These are phyloP conservation scores for Dinoponera quadriceps DNA, from an alignment of 1,140 invertebrate species.

Conservation along the genomic window DNA sequence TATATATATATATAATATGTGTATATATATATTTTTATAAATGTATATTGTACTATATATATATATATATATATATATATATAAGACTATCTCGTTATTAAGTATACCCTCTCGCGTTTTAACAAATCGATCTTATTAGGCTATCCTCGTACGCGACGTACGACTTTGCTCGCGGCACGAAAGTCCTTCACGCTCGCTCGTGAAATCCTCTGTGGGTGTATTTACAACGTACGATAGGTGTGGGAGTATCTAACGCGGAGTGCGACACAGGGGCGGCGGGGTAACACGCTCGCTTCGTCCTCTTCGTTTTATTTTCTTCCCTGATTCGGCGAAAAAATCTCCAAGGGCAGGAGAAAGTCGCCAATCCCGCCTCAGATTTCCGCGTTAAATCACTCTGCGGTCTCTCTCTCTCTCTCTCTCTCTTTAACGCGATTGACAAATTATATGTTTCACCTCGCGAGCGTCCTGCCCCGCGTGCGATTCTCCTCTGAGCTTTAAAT, in stretches of 20 bases:
- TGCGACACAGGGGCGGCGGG: constrained; percentile 6
- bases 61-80: constrained; percentile 47
- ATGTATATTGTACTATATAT: constrained; percentile 54
- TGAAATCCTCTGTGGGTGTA: constrained; percentile 23
- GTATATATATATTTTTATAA: constrained; percentile 47
- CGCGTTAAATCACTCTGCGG: not conserved
- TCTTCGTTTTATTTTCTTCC: not conserved
- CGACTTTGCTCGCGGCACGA: constrained; percentile 31
- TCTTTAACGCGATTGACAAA: constrained; percentile 19
- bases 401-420: too few relatives aligned
- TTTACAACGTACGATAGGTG: constrained; percentile 38
- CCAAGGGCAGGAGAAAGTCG: not conserved
- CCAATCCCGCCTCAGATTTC: not conserved
- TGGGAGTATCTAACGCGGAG: not conserved
- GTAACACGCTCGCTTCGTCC: constrained; percentile 32
- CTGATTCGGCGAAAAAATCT: not conserved
- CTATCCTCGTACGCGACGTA: constrained; percentile 49
- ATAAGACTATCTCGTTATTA: constrained; percentile 59
- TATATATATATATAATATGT: constrained; percentile 49
- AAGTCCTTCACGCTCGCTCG: constrained; percentile 7
- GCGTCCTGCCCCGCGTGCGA: constrained; percentile 1
- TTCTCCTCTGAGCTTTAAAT: not conserved
- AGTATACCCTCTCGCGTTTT: constrained; percentile 45
- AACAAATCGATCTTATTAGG: constrained; percentile 65
- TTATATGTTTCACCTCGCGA: constrained; percentile 1